phyloP scores from a whole-genome alignment of 2,113 vertebrate genomes.

The Trochalopteron elliotii region DNA sequence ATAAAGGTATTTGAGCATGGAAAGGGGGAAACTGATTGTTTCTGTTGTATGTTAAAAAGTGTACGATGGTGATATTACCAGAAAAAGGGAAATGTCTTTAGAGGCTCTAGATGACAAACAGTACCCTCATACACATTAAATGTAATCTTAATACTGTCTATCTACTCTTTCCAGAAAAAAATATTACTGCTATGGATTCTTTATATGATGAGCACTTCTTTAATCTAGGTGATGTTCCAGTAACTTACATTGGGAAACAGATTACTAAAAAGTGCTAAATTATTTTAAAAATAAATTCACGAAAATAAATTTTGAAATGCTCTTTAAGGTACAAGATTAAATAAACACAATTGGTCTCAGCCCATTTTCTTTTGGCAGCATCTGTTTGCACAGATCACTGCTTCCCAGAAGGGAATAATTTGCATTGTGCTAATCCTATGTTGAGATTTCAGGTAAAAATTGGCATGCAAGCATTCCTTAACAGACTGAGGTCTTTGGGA shows the following conservation, averaged over 20 bases:
- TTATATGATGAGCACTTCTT: background rate
- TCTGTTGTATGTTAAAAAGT: background rate
- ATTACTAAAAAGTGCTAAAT: background rate
- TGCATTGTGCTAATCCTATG: background rate
- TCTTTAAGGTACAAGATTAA: background rate
- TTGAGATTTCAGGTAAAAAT: background rate
- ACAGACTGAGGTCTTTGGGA: background rate
- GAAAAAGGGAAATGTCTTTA: background rate
- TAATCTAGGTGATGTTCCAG: background rate
- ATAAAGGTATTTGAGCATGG: background rate
- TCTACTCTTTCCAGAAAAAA: background rate
- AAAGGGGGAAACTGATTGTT: background rate
- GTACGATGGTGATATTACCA: background rate
- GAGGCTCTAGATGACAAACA: background rate
- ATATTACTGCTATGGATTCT: background rate
- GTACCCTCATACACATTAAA: background rate
- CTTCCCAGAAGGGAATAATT: background rate
- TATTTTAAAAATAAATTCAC: background rate
- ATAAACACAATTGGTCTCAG: background rate
- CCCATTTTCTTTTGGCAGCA: background rate
- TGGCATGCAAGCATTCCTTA: background rate
- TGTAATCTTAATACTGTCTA: background rate
- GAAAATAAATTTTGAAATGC: background rate
- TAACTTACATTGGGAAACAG: background rate
- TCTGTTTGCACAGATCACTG: background rate